Evolutionary conservation across 1,140 invertebrate genomes (phyloP).

Genomic region (Rhagoletis zephyria): DNA sequence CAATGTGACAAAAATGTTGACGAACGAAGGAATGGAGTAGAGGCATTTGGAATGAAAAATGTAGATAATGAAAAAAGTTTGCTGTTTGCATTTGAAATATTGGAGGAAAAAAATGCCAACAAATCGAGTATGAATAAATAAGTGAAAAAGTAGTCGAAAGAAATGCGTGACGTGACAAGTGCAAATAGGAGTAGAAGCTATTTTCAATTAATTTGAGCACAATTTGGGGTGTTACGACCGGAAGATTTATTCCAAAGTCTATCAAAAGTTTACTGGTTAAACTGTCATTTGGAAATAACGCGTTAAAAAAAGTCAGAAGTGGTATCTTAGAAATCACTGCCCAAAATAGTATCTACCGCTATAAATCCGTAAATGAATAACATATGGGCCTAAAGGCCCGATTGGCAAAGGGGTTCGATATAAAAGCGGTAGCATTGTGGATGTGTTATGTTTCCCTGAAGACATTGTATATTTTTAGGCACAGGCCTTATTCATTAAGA

Average conservation of each 20-base stretch:
- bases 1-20: slow-evolving; percentile 69
- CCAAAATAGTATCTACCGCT: too few species aligned
- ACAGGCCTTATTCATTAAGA: too few species aligned
- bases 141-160: slow-evolving; percentile 13
- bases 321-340: too few species aligned
- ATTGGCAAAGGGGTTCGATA: too few species aligned
- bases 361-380: too few species aligned
- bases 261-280: neutral
- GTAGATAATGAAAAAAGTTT: slow-evolving; percentile 40
- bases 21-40: neutral
- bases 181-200: neutral
- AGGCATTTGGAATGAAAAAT: neutral
- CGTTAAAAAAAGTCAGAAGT: too few species aligned
- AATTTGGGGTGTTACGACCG: neutral
- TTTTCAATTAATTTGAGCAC: slow-evolving; percentile 15
- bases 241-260: neutral
- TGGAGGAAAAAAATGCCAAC: neutral
- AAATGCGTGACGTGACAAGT: neutral
- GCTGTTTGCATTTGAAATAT: neutral
- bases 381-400: too few species aligned
- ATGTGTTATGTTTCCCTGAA: too few species aligned
- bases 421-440: too few species aligned
- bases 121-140: slow-evolving; percentile 33
- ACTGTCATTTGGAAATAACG: too few species aligned
- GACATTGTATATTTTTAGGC: too few species aligned